Conservation (phyloP, 2,113 vertebrate genomes). For the Lates calcarifer region DNA sequence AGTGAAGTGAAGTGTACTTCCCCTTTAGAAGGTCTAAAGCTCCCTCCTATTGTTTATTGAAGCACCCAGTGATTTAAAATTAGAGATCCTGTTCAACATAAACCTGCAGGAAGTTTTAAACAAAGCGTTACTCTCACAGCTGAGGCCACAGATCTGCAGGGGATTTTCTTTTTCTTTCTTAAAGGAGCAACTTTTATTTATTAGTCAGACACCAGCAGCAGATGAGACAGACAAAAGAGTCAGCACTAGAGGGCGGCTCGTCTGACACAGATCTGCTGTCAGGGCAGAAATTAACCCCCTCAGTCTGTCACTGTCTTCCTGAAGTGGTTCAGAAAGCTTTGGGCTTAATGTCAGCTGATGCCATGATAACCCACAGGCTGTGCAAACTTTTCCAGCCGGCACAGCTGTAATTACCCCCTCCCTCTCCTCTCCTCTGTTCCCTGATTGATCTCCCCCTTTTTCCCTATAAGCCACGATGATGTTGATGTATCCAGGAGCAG, state of each 20-base stretch:
- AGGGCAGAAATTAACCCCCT: constrained; percentile 6
- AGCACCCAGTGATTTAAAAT: constrained; percentile 29
- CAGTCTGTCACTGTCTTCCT: neutral
- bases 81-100: constrained; percentile 58
- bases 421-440: too few species aligned
- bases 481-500: constrained; percentile 59
- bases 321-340: neutral
- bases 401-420: constrained; percentile 43
- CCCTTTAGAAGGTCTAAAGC: neutral
- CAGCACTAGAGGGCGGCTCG: constrained; percentile 6
- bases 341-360: neutral
- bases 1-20: neutral
- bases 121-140: constrained; percentile 41
- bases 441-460: constrained; percentile 23
- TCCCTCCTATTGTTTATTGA: constrained; percentile 42
- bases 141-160: constrained; percentile 25
- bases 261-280: constrained; percentile 43
- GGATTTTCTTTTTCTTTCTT: neutral
- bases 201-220: neutral
- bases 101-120: constrained; percentile 67
- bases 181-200: constrained; percentile 1
- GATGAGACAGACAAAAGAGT: neutral
- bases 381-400: constrained; percentile 2
- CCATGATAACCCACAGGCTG: neutral
- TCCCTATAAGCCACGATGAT: constrained; percentile 11